Evolutionary conservation across 2,797 vertebrate genomes (phyloP).

Genomic region (Fistularia tabacaria): DNA sequence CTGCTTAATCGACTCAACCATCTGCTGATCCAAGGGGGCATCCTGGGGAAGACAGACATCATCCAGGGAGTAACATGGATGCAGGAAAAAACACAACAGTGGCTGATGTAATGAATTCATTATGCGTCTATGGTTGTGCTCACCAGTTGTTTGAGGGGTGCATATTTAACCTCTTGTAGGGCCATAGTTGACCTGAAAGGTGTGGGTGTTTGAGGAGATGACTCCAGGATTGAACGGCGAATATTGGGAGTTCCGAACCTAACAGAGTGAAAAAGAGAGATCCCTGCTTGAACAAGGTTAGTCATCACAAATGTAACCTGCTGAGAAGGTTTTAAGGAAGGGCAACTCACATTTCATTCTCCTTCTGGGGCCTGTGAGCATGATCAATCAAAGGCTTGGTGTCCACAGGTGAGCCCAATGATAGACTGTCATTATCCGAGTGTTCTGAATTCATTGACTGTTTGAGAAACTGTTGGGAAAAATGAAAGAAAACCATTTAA

Average conservation of each 20-base stretch:
- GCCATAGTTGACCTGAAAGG: conserved; percentile 88
- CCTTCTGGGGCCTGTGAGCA: conserved; percentile 83
- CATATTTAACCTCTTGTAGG: conserved; percentile 90
- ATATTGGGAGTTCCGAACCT: conserved; percentile 93
- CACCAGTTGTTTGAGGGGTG: conserved; percentile 90
- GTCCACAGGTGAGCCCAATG: conserved; percentile 79
- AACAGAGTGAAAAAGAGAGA: conserved; percentile 13
- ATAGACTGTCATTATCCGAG: conserved; percentile 79
- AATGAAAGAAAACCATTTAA: conserved; percentile 34
- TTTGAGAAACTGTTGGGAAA: conserved; percentile 85
- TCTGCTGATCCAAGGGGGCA: conserved; percentile 83
- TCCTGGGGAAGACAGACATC: conserved; percentile 71
- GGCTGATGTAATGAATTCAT: neutral
- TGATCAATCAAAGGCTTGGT: conserved; percentile 81
- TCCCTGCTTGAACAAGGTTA: too few species aligned
- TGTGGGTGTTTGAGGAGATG: conserved; percentile 89
- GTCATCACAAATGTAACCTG: neutral
- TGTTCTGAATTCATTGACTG: conserved; percentile 84
- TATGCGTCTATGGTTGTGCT: conserved; percentile 32
- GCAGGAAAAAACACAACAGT: neutral
- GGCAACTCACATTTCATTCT: conserved; percentile 84
- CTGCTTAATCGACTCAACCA: conserved; percentile 91
- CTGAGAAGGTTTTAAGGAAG: neutral
- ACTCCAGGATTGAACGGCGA: conserved; percentile 90
- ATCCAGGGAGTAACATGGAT: conserved; percentile 15